These are phyloP conservation scores for Argyra leucocephala DNA, from an alignment of 2,888 invertebrate genomes.

Conservation along the genomic window DNA sequence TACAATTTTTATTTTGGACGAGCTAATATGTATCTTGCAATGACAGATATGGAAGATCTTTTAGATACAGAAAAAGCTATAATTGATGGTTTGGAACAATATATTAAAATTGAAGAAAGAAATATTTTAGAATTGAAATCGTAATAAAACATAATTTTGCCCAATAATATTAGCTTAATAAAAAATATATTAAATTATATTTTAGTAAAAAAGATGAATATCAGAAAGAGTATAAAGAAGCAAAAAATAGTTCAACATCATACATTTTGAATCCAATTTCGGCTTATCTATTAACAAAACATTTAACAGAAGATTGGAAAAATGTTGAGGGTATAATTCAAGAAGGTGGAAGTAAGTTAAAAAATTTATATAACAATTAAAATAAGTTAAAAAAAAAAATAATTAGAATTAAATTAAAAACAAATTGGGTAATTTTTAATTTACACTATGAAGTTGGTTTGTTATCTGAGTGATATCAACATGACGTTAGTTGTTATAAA, in stretches of 20 bases:
- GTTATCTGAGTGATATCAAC: no score
- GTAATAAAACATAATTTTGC: not conserved
- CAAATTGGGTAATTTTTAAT: no score
- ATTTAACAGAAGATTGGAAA: constrained; percentile 86
- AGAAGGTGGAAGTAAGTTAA: not conserved
- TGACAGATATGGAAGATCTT: constrained; percentile 64
- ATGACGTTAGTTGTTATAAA: no score
- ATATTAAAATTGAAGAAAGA: constrained; percentile 56
- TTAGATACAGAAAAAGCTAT: constrained; percentile 61
- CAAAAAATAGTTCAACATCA: constrained; percentile 65
- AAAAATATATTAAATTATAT: no score
- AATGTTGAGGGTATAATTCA: constrained; percentile 65
- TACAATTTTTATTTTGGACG: constrained; percentile 51
- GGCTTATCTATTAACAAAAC: constrained; percentile 86
- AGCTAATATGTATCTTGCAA: constrained; percentile 47
- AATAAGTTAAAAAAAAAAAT: no score
- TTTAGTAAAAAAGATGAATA: constrained; percentile 52
- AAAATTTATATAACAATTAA: not conserved
- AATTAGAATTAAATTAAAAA: no score
- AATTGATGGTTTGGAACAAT: constrained; percentile 56
- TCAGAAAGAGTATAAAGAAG: constrained; percentile 65
- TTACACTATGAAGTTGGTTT: no score
- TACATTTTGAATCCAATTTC: constrained; percentile 90
- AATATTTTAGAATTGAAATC: constrained; percentile 42
- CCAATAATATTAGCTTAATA: not conserved